Evolutionary conservation across 2,113 vertebrate genomes (phyloP), one percentile per base, ranked within the genome.

Genomic region (Periophthalmus modestus): DNA sequence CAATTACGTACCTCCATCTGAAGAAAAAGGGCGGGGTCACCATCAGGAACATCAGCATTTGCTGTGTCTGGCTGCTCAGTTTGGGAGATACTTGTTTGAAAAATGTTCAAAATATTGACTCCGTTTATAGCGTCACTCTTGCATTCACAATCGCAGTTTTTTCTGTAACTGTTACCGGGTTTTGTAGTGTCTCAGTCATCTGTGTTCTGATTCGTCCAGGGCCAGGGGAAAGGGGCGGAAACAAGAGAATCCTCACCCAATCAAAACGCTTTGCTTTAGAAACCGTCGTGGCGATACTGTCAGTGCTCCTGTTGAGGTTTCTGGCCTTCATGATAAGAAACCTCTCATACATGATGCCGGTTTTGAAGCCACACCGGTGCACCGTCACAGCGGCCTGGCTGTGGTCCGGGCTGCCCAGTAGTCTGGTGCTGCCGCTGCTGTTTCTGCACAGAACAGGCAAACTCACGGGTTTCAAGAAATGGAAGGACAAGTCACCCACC

Each of bases 101-200:
- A 4, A 33, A 14, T 21, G 9, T 18, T 39, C 2, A 3, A 12
- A 10, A 7, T 16, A 5, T 52, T 7, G 2, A n/a, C 19, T 21
- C 68, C 4, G 0, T 2, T n/a, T 1, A 16, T 39, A 2, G 0
- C 9, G 2, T 13, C 0, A 0, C 2, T 0, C 1, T 0, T 0
- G 11, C 24, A 1, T 2, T 19, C 0, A 3, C 3, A 3, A 15
- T 28, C 10, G 18, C 3, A 9, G 18, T 12, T 54, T 5, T 0
- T 1, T 46, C 1, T 69, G 19, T 69, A 7, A 19, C 34, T 0
- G 0, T 46, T 16, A 19, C n/a, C 4, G 19, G 23, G 0, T 58
- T 43, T 36, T 67, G 50, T 63, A 68, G 63, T 23, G 0, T 48
- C 4, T 57, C 63, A 5, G 39, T 47, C 33, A 65, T 68, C 36